phyloP scores from a whole-genome alignment of 1,140 invertebrate genomes.

The Holotrichia oblita region DNA sequence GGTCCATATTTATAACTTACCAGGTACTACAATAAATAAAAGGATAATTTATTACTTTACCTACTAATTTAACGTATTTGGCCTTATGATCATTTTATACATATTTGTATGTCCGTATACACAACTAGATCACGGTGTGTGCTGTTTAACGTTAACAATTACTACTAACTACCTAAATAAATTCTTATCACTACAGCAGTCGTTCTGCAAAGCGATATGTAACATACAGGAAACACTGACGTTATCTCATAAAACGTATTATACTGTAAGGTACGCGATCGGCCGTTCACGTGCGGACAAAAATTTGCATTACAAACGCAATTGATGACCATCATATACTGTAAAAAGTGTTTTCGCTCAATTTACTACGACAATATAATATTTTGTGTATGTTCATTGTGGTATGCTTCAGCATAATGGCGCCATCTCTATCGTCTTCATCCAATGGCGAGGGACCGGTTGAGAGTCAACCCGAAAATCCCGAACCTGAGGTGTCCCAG shows the following conservation, averaged over 20 bases:
- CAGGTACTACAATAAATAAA: too few species aligned
- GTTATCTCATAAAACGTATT: constrained; percentile 5
- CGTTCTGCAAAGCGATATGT: not conserved
- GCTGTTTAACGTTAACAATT: not conserved
- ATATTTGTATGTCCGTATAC: too few species aligned
- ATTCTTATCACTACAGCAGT: not conserved
- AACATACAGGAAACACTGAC: constrained; percentile 17
- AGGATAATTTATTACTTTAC: too few species aligned
- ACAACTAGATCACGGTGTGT: not conserved
- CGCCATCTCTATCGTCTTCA: not conserved
- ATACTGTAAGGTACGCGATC: not conserved
- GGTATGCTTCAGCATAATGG: not conserved
- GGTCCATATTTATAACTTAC: too few species aligned
- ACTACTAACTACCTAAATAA: constrained; percentile 5
- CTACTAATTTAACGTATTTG: too few species aligned
- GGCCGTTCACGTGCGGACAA: constrained; percentile 18
- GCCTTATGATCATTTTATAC: too few species aligned
- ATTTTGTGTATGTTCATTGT: constrained; percentile 14
- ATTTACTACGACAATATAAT: not conserved
- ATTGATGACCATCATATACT: not conserved
- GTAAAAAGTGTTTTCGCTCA: not conserved
- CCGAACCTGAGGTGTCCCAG: not conserved
- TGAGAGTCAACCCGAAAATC: not conserved
- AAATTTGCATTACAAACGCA: constrained; percentile 25
- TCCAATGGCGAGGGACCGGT: not conserved